Base-by-base conservation (phyloP, 2,797 vertebrate genomes). In the Epinephelus malabaricus region DNA sequence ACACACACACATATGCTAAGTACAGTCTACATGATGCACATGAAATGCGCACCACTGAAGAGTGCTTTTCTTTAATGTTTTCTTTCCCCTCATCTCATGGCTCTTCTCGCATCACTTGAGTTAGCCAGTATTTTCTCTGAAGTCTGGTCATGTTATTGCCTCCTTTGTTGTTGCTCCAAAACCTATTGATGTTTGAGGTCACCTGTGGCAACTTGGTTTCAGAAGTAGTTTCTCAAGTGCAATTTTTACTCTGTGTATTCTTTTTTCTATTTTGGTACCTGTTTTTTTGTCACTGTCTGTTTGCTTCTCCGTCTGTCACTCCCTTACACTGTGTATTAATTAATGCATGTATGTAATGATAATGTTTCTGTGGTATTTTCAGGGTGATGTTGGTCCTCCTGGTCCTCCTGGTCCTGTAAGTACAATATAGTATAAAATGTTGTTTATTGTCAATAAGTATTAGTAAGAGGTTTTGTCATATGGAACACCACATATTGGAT, bases 371-470 rank as follows among this genome's bases (percentile, higher is more conserved):
- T 74, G 69, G 69, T 88, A 13, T 88, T 81, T 88, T 55, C 79
- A 97, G 96, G 96, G 96, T 62, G 96, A 96, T 69, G 82, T 88
- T 56, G 96, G 96, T 76, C 93, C 90, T 40, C 92, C 94, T 87
- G 96, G 96, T 89, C 95, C 91, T 23, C 95, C 96, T 46, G 95
- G 95, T 81, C 92, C 94, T 76, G 96, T 97, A 92, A 96, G 96
- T 95, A 93, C 69, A 83, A 61, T 40, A 55, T 6, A 56, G 14
- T 15, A 43, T 19, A 73, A 3, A 68, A 34, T 73, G 27, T 34
- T 10, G 1, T 30, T 73, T 27, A 43, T 9, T 61, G 19, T 67
- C n/a, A 21, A 8, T 34, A 34, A 34, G 34, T 34, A 34, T 8
- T 23, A 23, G 23, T 23, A 23, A 23, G 34, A 11, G 23, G 51